Conservation (phyloP, 2,797 vertebrate species). For the Enteromius viviparus region DNA sequence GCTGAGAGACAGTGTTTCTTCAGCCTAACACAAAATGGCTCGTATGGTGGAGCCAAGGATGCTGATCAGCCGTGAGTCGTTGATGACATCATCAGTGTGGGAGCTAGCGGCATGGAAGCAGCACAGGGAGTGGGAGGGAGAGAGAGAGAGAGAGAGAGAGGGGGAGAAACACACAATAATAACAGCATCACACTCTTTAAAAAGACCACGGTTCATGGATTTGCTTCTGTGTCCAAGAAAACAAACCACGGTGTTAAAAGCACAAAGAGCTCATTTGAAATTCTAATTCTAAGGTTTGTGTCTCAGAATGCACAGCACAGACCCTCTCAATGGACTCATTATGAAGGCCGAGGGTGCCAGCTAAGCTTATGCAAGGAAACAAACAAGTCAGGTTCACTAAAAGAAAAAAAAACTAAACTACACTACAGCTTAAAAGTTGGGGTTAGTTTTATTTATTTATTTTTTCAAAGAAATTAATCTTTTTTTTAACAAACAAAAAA, state of each 20-base stretch:
- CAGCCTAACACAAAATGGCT: conserved; percentile 73
- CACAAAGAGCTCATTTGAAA: conserved; percentile 16
- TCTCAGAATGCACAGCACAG: conserved; percentile 22
- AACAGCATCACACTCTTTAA: conserved; percentile 3
- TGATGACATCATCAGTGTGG: conserved; percentile 73
- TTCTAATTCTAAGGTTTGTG: conserved; percentile 1
- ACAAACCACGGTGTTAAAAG: conserved; percentile 8
- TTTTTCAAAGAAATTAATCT: not conserved
- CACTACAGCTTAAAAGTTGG: not conserved
- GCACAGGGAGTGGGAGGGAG: conserved; percentile 33
- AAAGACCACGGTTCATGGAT: conserved; percentile 25
- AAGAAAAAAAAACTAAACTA: not conserved
- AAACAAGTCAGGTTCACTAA: not conserved
- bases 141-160: not conserved
- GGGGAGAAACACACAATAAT: conserved; percentile 1
- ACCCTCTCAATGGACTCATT: conserved; percentile 37
- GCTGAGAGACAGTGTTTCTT: conserved; percentile 49
- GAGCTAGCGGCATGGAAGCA: conserved; percentile 61
- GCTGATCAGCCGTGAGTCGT: conserved; percentile 71
- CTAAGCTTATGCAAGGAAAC: conserved; percentile 20
- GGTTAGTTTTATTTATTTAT: not conserved
- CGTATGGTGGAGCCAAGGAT: conserved; percentile 68
- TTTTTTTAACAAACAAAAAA: not conserved
- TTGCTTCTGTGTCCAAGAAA: conserved; percentile 4
- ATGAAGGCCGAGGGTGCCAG: conserved; percentile 20